Base-by-base conservation (phyloP, 1,140 invertebrate genomes). In the Leptinotarsa texana region DNA sequence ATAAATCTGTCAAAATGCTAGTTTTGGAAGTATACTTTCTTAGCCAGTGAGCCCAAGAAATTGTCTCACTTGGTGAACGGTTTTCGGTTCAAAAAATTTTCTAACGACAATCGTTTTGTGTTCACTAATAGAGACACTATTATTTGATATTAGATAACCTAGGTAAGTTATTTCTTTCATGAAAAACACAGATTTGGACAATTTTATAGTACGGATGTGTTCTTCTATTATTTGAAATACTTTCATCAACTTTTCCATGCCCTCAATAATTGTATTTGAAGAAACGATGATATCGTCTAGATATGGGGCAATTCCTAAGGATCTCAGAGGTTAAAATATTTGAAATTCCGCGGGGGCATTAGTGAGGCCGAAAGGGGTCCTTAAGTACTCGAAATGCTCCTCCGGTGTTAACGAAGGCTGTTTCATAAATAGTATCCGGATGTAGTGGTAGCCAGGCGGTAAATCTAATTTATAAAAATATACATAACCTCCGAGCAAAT, bases 261-360 rank as follows among this genome's bases (percentile, higher is more conserved):
- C 0, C 6, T 33, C 6, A 33, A 8, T 8, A 33, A 33, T 33
- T 33, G 27, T 33, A 8, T 33, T 68, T n/a, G 80, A 82, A 15
- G 80, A 82, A 42, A 88, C 80, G 1, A 88, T 68, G 1, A 88
- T 79, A 69, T 87, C 84, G 65, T 87, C 85, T 22, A 85, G 21
- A 51, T 83, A 86, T n/a, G 81, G 69, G 21, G 18, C 22, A 6
- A 70, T 70, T 49, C 48, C 27, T 33, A 49, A 27, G 22, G 11
- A 3, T 67, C 17, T 21, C n/a, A 76, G 33, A 15, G 65, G 65
- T 33, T 69, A 1, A 69, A 74, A 69, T 69, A 24, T 13, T 57
- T 74, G 73, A 51, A 74, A 74, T 6, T 24, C 65, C 27, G 5
- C 27, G 27, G 27, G 27, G 27, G 24, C 27, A 13, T 33, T 33